Evolutionary conservation across 2,797 vertebrate genomes (phyloP), one percentile per base, ranked within the genome.

Genomic region (Lepilemur septentrionalis): DNA sequence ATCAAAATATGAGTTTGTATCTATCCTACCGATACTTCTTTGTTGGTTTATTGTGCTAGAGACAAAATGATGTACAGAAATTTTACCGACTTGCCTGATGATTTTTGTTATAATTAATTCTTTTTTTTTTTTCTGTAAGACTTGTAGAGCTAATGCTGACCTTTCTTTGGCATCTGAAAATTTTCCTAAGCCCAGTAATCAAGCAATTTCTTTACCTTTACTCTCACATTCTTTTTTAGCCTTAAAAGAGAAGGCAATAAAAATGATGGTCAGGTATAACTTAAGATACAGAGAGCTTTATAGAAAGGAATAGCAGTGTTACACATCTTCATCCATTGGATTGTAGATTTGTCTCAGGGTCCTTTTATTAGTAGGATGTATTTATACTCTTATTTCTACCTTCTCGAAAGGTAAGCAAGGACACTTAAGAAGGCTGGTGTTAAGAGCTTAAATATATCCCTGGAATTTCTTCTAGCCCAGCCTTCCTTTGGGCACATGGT

Each of bases 291-390:
- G 32, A 46, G 76, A 87, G 43, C 35, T 35, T 59, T 20, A 50
- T 35, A 12, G 57, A 35, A 63, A 82, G 52, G 61, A 73, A 8
- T 15, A 13, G 20, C 38, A 2, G 0, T 72, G 7, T 89, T 52
- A 1, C 17, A 70, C 48, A 10, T 57, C 25, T 4, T 20, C 5
- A 7, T 38, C 30, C 35, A 0, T 1, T 3, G 32, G 55, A 14
- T 59, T 48, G 11, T 30, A 35, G 79, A 10, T 52, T 61, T 57
- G 50, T 61, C 41, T 22, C 10, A 11, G 35, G 69, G 23, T 25
- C 61, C 5, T 6, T 22, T 79, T 46, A 25, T 20, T 61, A 46
- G 17, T 10, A 5, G 80, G 67, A 6, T 32, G 15, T 12, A 1
- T 20, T 80, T n/a, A 4, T 38, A 1, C 76, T 61, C 12, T 12